These are phyloP conservation scores for Brevipalpus yothersi DNA, from an alignment of 1,140 invertebrate species.

Conservation along the genomic window DNA sequence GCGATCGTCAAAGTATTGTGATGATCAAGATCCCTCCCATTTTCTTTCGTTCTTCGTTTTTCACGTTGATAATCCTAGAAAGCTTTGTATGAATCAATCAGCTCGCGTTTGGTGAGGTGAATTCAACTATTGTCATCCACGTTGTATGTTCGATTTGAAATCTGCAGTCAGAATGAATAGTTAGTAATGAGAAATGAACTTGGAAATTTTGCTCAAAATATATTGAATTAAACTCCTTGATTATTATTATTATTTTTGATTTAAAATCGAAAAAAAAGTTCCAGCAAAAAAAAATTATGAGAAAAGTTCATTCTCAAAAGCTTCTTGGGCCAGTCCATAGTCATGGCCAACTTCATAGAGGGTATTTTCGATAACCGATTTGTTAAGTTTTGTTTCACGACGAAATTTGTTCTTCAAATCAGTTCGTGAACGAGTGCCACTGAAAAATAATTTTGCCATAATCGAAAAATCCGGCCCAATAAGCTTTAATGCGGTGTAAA, in stretches of 20 bases:
- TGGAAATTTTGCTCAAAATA: background rate
- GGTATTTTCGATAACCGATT: conserved; percentile 28
- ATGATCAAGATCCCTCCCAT: no score
- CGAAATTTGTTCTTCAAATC: conserved; percentile 58
- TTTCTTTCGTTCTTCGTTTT: no score
- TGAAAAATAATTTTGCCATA: conserved; percentile 50
- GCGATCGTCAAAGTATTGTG: no score
- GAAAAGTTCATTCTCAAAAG: background rate
- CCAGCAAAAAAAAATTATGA: background rate
- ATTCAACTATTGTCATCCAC: no score
- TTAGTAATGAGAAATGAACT: background rate
- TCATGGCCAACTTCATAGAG: conserved; percentile 13
- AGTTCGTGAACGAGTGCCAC: conserved; percentile 34
- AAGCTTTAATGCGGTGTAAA: conserved; percentile 60
- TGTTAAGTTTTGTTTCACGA: conserved; percentile 33
- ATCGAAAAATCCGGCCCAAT: conserved; percentile 69
- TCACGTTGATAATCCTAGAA: no score
- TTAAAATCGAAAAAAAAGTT: background rate
- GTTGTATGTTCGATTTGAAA: no score
- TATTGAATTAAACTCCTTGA: background rate
- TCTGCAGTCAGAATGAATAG: background rate
- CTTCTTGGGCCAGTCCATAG: background rate
- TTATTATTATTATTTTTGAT: background rate
- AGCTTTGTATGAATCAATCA: no score
- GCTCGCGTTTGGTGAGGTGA: no score